These are phyloP conservation scores for Raja brachyura DNA, from an alignment of 2,113 vertebrate genomes.

Conservation along the genomic window DNA sequence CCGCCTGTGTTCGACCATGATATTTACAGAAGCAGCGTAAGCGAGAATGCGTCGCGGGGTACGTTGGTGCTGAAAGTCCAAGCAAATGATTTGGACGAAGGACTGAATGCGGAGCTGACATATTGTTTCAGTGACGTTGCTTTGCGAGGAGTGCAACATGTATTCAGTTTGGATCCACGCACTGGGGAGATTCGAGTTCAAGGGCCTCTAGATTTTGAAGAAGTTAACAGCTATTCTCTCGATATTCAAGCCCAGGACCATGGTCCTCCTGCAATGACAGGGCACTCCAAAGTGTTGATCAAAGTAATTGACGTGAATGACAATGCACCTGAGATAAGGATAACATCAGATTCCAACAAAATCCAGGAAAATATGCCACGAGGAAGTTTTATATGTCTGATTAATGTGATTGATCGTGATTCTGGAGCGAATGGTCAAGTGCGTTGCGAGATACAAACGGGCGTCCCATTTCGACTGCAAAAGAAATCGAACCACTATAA, in stretches of 20 bases:
- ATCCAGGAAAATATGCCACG: not conserved
- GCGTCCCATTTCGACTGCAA: too few species aligned
- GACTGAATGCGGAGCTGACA: too few species aligned
- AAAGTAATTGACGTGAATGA: constrained; percentile 11
- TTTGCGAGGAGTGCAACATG: not conserved
- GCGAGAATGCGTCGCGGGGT: constrained; percentile 51
- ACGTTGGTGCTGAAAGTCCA: too few species aligned
- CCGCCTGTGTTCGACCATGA: constrained; percentile 55
- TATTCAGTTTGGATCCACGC: not conserved
- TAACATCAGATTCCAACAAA: not conserved
- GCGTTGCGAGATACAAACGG: too few species aligned
- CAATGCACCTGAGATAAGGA: not conserved
- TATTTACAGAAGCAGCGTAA: constrained; percentile 51
- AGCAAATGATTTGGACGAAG: too few species aligned
- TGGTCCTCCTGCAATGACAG: too few species aligned
- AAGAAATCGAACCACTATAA: too few species aligned
- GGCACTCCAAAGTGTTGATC: not conserved
- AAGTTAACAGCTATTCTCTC: not conserved
- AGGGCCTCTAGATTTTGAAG: not conserved
- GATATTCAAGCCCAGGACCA: too few species aligned
- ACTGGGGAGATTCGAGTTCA: not conserved
- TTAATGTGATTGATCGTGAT: not conserved
- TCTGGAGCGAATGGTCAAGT: too few species aligned
- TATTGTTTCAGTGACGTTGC: too few species aligned
- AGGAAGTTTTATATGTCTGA: not conserved